phyloP scores from a whole-genome alignment of 2,888 invertebrate species.

The Campopleginae sp. region DNA sequence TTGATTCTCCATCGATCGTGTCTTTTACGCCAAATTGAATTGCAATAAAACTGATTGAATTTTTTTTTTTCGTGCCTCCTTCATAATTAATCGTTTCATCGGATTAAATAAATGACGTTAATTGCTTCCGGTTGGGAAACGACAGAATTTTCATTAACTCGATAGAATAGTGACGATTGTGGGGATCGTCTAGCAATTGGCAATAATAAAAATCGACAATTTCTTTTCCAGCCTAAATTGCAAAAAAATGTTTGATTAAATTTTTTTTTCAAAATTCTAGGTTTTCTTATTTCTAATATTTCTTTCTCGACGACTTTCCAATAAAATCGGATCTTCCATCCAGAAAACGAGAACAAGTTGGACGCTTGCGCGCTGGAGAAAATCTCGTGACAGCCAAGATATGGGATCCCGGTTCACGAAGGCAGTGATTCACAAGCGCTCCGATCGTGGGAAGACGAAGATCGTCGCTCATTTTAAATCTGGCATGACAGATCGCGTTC shows the following conservation, averaged over 20 bases:
- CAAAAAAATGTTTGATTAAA: background rate
- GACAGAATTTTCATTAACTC: background rate
- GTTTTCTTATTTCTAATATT: background rate
- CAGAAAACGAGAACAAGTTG: background rate
- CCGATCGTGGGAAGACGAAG: slow-evolving; percentile 48
- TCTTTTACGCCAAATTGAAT: background rate
- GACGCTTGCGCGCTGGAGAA: slow-evolving; percentile 34
- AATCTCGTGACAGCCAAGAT: slow-evolving; percentile 23
- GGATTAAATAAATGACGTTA: background rate
- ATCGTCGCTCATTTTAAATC: slow-evolving; percentile 7
- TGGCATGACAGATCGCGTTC: background rate
- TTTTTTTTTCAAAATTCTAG: background rate
- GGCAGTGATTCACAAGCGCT: slow-evolving; percentile 57
- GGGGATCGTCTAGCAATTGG: background rate
- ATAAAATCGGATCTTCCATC: background rate
- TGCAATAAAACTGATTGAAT: background rate
- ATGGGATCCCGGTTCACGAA: slow-evolving; percentile 31
- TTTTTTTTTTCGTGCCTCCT: background rate
- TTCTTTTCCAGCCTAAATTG: background rate
- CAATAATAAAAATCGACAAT: background rate
- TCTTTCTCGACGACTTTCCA: background rate
- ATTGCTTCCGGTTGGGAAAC: background rate
- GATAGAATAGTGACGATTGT: background rate
- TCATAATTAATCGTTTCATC: background rate
- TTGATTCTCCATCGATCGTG: background rate